Conservation (phyloP, 2,888 invertebrate genomes). For the Noctua janthe region DNA sequence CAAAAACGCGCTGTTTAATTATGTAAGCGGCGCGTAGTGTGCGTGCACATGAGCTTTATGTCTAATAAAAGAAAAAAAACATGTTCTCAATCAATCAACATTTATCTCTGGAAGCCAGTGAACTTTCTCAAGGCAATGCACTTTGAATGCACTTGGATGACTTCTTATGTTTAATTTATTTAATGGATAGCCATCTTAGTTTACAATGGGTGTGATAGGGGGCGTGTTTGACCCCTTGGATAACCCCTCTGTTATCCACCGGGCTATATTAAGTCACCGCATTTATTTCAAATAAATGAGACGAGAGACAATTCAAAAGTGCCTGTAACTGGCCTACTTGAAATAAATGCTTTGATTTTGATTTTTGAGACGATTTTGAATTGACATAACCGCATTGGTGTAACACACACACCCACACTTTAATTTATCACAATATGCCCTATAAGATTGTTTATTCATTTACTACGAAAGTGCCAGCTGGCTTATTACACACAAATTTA, state of each 20-base stretch:
- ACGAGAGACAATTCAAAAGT: no score
- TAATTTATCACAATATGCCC: background rate
- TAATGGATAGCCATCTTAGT: slow-evolving; percentile 2
- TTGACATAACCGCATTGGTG: background rate
- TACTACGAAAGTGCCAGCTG: background rate
- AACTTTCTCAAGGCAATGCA: slow-evolving; percentile 35
- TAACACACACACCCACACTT: background rate
- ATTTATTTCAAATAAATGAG: background rate
- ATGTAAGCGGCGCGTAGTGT: background rate
- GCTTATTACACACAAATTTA: slow-evolving; percentile 6
- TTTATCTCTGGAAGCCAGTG: slow-evolving; percentile 42
- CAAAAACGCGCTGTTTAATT: background rate
- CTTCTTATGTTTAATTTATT: slow-evolving; percentile 32
- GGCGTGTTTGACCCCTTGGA: slow-evolving; percentile 37
- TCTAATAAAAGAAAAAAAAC: background rate
- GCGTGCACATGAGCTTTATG: background rate
- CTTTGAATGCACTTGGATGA: slow-evolving; percentile 52
- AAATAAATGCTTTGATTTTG: no score
- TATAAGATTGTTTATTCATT: slow-evolving; percentile 26
- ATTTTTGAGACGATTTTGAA: background rate
- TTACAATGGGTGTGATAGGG: slow-evolving; percentile 12
- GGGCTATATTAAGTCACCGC: background rate
- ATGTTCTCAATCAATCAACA: slow-evolving; percentile 4
- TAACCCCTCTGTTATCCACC: slow-evolving; percentile 32
- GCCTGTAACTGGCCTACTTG: no score